Evolutionary conservation across 2,797 vertebrate species (phyloP).

Genomic region (Numenius phaeopus): DNA sequence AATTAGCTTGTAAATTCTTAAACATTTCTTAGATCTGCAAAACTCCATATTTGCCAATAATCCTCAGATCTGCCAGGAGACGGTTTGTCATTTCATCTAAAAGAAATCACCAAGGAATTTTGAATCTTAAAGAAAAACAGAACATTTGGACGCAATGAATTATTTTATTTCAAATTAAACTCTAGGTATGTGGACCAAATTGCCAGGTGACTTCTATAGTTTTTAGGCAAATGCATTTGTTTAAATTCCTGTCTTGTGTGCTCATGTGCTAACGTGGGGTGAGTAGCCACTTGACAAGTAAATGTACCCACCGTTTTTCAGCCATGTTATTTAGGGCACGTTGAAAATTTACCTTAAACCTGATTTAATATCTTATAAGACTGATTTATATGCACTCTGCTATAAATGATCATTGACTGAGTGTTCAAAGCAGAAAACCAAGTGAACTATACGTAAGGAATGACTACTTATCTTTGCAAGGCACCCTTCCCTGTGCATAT

Average conservation of each 20-base stretch:
- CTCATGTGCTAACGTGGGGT: rapidly evolving
- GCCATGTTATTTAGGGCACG: not conserved
- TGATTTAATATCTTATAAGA: not conserved
- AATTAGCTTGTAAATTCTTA: not conserved
- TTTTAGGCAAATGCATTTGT: not conserved
- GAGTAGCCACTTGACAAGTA: not conserved
- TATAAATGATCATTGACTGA: not conserved
- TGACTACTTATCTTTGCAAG: not conserved
- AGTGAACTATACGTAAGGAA: not conserved
- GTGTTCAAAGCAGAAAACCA: constrained; percentile 16
- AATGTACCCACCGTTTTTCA: not conserved
- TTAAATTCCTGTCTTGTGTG: not conserved
- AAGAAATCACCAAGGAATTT: not conserved
- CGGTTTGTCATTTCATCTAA: not conserved
- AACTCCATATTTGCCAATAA: not conserved
- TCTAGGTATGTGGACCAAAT: not conserved
- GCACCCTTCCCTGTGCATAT: not conserved
- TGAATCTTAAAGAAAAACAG: not conserved
- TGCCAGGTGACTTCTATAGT: not conserved
- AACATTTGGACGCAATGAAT: not conserved
- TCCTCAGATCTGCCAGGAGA: not conserved
- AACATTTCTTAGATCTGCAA: not conserved
- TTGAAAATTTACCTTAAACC: not conserved
- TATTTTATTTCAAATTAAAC: not conserved
- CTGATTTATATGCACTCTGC: not conserved